Evolutionary conservation across 1,140 invertebrate species (phyloP).

Genomic region (Anagrus nilaparvatae): DNA sequence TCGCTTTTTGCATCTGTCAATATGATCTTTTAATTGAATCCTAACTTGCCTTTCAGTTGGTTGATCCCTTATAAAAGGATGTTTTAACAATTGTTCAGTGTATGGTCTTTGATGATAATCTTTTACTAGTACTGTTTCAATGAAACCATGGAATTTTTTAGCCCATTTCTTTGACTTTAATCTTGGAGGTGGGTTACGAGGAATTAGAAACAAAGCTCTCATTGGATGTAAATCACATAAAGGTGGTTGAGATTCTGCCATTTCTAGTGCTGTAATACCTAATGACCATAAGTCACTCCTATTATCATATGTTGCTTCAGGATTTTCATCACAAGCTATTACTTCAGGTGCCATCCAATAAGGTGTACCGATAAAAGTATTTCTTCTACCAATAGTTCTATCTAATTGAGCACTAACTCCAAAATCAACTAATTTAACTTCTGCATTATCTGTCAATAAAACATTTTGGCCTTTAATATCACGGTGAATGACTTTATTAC

Average conservation of each 20-base stretch:
- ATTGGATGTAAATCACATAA: constrained; percentile 99
- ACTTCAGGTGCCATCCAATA: constrained; percentile 98
- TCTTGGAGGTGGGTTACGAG: constrained; percentile 91
- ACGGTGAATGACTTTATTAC: constrained; percentile 98
- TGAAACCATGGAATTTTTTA: constrained; percentile 88
- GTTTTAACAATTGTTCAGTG: constrained; percentile 94
- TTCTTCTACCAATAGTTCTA: constrained; percentile 94
- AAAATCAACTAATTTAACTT: constrained; percentile 99
- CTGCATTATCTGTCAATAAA: constrained; percentile 96
- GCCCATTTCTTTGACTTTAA: constrained; percentile 98
- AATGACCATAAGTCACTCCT: constrained; percentile 97
- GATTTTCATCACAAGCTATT: constrained; percentile 99
- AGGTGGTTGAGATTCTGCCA: constrained; percentile 99
- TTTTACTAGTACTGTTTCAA: constrained; percentile 85
- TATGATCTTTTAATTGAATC: constrained; percentile 98
- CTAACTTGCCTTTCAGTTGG: constrained; percentile 95
- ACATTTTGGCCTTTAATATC: constrained; percentile 99
- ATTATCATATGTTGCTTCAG: constrained; percentile 99
- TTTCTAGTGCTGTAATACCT: constrained; percentile 97
- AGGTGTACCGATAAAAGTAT: constrained; percentile 99
- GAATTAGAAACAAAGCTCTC: constrained; percentile 97
- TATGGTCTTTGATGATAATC: constrained; percentile 97
- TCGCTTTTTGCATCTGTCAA: constrained; percentile 92
- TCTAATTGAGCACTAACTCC: constrained; percentile 99
- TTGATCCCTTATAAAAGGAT: constrained; percentile 96